Conservation (phyloP, 92 coral and sea anemone genomes). For the Parazoanthus swiftii region DNA sequence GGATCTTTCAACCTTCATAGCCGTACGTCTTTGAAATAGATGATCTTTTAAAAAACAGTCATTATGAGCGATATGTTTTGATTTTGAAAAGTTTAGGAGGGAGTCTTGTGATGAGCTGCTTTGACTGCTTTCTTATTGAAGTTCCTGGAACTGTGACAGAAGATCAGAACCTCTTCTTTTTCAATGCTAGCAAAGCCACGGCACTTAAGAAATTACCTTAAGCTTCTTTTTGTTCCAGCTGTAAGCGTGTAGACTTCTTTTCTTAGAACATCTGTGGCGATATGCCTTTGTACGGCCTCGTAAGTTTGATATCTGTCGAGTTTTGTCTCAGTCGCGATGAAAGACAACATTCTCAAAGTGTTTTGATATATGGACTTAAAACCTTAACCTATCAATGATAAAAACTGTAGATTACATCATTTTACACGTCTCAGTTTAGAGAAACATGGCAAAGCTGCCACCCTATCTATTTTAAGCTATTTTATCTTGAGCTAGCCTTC, state of each 20-base stretch:
- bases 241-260: not conserved
- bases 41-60: too few species aligned
- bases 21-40: too few species aligned
- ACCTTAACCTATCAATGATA: not conserved
- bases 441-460: not conserved
- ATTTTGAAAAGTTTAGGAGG: not conserved
- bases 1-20: too few species aligned
- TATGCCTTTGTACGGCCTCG: not conserved
- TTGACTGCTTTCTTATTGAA: not conserved
- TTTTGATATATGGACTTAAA: not conserved
- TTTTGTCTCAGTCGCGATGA: too few species aligned
- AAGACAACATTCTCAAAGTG: not conserved
- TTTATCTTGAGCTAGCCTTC: too few species aligned
- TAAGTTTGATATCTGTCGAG: not conserved
- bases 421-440: not conserved
- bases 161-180: too few species aligned
- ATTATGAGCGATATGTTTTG: too few species aligned
- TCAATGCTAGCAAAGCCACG: not conserved
- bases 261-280: not conserved
- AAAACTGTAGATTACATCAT: too few species aligned
- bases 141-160: not conserved
- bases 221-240: not conserved
- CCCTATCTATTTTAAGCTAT: not conserved
- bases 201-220: too few species aligned
- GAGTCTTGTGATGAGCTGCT: not conserved